Percentiles rank a stretch among this genome's conserved stretches.
Conservation (phyloP, 2,888 invertebrate genomes). For the Podotricha telesiphe region DNA sequence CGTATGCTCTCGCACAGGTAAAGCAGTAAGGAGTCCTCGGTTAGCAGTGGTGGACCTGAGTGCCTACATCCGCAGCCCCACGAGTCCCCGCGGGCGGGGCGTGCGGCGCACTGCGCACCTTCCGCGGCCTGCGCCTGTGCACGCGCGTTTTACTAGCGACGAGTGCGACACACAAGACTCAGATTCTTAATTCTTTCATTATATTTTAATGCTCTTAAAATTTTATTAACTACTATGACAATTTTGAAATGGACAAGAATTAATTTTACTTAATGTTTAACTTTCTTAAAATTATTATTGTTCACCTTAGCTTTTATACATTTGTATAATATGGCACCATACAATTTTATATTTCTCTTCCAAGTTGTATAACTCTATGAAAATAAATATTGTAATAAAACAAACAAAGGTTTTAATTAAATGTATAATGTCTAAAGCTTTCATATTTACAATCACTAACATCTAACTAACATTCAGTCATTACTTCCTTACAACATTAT, state of each 20-base stretch:
- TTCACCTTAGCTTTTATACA: conserved; percentile 12
- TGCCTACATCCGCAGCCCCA: conserved; percentile 61
- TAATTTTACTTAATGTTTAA: background rate
- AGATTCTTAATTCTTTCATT: conserved; percentile 54
- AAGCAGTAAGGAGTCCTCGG: conserved; percentile 69
- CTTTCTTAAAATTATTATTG: conserved; percentile 40
- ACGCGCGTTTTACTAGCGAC: conserved; percentile 66
- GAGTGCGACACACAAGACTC: conserved; percentile 76
- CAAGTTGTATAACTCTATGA: background rate
- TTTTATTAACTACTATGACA: background rate
- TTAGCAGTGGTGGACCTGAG: conserved; percentile 73
- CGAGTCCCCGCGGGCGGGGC: conserved; percentile 25
- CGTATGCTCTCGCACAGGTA: too few species aligned
- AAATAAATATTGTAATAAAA: conserved; percentile 50
- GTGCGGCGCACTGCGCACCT: conserved; percentile 38
- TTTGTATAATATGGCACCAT: conserved; percentile 10
- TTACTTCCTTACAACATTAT: conserved; percentile 77
- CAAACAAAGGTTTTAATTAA: conserved; percentile 68
- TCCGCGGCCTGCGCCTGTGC: conserved; percentile 48
- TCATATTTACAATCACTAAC: conserved; percentile 81
- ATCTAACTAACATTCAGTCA: conserved; percentile 80
- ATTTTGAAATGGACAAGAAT: too few species aligned
- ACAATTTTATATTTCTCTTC: background rate
- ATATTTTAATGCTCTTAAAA: conserved; percentile 1
- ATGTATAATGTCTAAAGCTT: conserved; percentile 81